These are phyloP conservation scores for Aphodius sticticus DNA, from an alignment of 2,888 invertebrate genomes.

Conservation along the genomic window DNA sequence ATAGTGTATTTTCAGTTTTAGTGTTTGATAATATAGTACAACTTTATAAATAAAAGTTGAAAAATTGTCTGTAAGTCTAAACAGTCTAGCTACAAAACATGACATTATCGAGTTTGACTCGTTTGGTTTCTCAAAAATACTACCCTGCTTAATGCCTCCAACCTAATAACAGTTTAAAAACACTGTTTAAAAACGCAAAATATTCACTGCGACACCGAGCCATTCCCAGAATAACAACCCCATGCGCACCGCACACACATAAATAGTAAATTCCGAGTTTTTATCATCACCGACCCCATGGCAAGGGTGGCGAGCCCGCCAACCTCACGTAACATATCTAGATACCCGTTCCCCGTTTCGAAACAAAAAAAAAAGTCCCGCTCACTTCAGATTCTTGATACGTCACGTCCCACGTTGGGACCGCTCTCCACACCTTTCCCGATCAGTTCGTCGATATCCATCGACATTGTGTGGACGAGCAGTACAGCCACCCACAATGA, in stretches of 20 bases:
- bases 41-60: too few species aligned
- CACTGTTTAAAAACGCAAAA: neutral
- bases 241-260: too few species aligned
- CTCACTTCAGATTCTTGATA: neutral
- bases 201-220: neutral
- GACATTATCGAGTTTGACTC: neutral
- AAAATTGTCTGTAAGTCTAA: too few species aligned
- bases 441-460: slow-evolving; percentile 4
- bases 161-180: neutral
- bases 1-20: too few species aligned
- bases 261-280: neutral
- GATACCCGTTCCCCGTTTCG: neutral
- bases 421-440: neutral
- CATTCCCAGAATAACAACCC: neutral
- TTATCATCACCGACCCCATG: neutral
- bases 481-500: neutral
- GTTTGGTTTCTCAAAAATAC: neutral
- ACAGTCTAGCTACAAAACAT: too few species aligned
- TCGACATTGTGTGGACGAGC: neutral
- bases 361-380: neutral
- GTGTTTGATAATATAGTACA: too few species aligned
- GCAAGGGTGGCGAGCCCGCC: neutral
- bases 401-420: neutral
- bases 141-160: neutral
- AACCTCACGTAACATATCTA: neutral